Base-by-base conservation (phyloP, 1,140 invertebrate genomes). In the Limonius californicus region DNA sequence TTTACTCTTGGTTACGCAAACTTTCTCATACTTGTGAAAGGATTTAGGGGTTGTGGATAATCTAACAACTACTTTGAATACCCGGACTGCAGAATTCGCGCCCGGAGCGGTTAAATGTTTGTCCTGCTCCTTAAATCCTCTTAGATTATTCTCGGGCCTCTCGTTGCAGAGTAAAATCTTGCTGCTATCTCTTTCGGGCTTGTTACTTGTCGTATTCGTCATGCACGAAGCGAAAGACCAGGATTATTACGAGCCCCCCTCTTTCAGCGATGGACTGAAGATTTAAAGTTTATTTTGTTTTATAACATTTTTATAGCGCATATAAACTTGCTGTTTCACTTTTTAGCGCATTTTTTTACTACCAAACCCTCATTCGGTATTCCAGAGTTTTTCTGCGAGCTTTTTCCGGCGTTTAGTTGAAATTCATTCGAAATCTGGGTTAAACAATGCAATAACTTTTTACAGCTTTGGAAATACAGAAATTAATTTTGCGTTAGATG, bases 281-380 rank as follows among this genome's bases (percentile, higher is more conserved):
- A 62, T 64, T 67, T 67, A 58, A 62, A 59, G 60, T 67, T 67
- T 67, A 67, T 67, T 65, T 67, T 61, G 62, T 64, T 67, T 67
- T 67, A 58, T 39, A 57, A 55, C 55, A 53, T 58, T 64, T 66
- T 67, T 67, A 58, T 39, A 57, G 61, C 45, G 54, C 57, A 57
- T 53, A 56, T 58, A 67, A 67, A 55, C 45, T 50, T 50, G 45
- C 45, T 50, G 16, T 50, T 50, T 50, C 57, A 54, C 54, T 64
- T 67, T 63, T 67, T 64, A 63, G 54, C 27, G 55, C 43, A 50
- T 43, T 57, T 61, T 59, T 61, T 61, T 54, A 54, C 30, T 16
- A 50, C 20, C 45, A 7, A 12, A 50, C 45, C 45, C 45, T 50
- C 45, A 50, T 50, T 50, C 19, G 18, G 45, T 50, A 50, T 50